Evolutionary conservation across 2,113 vertebrate species (phyloP).

Genomic region (Rhipidura dahli): DNA sequence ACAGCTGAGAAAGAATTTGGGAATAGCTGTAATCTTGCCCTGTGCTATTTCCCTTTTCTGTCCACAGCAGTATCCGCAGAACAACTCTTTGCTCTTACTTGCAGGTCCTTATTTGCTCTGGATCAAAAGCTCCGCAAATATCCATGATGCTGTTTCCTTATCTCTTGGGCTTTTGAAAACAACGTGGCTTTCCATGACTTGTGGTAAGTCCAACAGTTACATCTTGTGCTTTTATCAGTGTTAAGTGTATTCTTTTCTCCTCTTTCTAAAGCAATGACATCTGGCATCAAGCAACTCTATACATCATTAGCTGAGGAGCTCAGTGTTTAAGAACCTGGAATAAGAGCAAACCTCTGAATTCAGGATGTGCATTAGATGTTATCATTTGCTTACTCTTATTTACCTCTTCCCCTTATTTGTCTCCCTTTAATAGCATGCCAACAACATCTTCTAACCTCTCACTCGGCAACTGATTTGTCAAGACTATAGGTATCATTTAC

Average conservation of each 20-base stretch:
- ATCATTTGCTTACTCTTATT: slow-evolving; percentile 55
- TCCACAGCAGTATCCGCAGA: neutral
- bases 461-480: slow-evolving; percentile 7
- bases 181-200: neutral
- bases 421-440: slow-evolving; percentile 65
- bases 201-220: neutral
- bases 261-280: slow-evolving; percentile 6
- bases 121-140: neutral
- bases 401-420: slow-evolving; percentile 59
- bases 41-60: neutral
- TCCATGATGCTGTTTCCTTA: neutral
- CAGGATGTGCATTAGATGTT: slow-evolving; percentile 32
- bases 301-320: neutral
- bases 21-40: neutral
- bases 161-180: neutral
- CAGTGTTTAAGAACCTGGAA: neutral
- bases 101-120: neutral
- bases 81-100: neutral
- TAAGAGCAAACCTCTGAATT: slow-evolving; percentile 31
- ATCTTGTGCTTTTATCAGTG: neutral
- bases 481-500: slow-evolving; percentile 33
- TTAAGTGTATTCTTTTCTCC: neutral
- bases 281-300: neutral
- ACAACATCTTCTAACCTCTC: slow-evolving; percentile 53
- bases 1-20: neutral